These are phyloP conservation scores for Illadopsis cleaveri DNA, from an alignment of 2,113 vertebrate genomes.

Conservation along the genomic window DNA sequence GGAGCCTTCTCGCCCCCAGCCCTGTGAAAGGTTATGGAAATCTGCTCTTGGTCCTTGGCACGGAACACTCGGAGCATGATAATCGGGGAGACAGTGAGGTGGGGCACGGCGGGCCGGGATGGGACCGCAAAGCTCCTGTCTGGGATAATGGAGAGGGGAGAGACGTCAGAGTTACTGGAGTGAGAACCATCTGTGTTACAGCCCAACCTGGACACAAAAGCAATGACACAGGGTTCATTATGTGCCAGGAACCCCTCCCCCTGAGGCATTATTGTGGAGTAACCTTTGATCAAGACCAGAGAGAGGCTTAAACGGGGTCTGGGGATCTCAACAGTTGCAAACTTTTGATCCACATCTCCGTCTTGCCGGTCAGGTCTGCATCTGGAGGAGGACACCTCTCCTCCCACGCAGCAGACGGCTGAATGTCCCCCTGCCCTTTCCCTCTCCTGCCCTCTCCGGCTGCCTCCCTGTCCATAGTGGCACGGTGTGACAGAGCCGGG, in stretches of 20 bases:
- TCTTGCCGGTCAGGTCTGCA: not conserved
- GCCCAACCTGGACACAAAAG: slow-evolving; percentile 61
- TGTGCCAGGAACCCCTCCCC: slow-evolving; percentile 46
- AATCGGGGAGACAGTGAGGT: slow-evolving; percentile 32
- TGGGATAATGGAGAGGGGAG: slow-evolving; percentile 27
- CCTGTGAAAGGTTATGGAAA: slow-evolving; percentile 23
- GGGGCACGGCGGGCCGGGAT: not conserved
- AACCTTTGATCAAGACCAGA: slow-evolving; percentile 68
- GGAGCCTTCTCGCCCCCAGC: not conserved
- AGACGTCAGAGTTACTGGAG: slow-evolving; percentile 54
- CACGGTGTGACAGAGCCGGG: not conserved
- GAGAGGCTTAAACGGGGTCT: slow-evolving; percentile 48
- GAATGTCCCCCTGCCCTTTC: not conserved
- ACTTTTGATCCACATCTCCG: slow-evolving; percentile 30
- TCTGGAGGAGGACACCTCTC: not conserved
- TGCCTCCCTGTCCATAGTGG: not conserved
- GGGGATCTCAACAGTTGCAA: slow-evolving; percentile 9
- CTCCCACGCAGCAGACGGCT: not conserved
- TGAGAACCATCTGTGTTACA: slow-evolving; percentile 60
- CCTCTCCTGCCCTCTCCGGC: not conserved
- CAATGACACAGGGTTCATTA: slow-evolving; percentile 54
- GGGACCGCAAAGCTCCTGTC: slow-evolving; percentile 19
- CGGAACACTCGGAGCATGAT: not conserved
- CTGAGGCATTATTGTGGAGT: slow-evolving; percentile 34
- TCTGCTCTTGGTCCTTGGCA: not conserved